A percentile compares a stretch with the other conserved stretches of the same genome.
Evolutionary conservation across 2,797 vertebrate species (phyloP).

Genomic region (Peromyscus eremicus): DNA sequence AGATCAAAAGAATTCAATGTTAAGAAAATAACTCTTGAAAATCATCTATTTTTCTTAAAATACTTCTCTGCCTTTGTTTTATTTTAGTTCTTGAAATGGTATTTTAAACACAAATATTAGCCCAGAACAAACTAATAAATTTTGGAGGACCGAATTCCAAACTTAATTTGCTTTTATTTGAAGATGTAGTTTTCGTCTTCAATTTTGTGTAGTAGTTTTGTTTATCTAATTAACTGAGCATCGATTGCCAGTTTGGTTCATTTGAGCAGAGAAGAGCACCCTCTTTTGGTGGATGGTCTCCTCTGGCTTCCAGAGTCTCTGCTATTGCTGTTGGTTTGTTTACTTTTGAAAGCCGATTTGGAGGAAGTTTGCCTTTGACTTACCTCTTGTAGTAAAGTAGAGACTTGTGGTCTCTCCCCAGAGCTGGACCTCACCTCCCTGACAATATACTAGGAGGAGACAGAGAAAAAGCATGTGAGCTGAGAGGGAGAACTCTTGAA

Average conservation of each 20-base stretch:
- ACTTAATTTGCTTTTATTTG: background rate
- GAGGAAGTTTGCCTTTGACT: background rate
- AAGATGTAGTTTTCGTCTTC: background rate
- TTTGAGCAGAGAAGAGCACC: background rate
- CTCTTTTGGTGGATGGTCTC: background rate
- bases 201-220: background rate
- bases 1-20: slow-evolving; percentile 7
- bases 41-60: background rate
- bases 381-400: background rate
- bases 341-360: background rate
- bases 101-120: slow-evolving; percentile 19
- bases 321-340: background rate
- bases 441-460: background rate
- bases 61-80: slow-evolving; percentile 11
- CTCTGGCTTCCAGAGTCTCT: background rate
- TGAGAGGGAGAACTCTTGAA: background rate
- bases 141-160: slow-evolving; percentile 20
- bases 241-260: background rate
- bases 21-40: slow-evolving; percentile 36
- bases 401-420: background rate
- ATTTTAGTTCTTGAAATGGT: slow-evolving; percentile 18
- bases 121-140: slow-evolving; percentile 1
- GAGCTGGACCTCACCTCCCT: background rate
- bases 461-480: background rate
- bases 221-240: background rate